Evolutionary conservation across 2,888 invertebrate genomes (phyloP), one percentile per base, ranked within the genome.

Genomic region (Ctena decussata): DNA sequence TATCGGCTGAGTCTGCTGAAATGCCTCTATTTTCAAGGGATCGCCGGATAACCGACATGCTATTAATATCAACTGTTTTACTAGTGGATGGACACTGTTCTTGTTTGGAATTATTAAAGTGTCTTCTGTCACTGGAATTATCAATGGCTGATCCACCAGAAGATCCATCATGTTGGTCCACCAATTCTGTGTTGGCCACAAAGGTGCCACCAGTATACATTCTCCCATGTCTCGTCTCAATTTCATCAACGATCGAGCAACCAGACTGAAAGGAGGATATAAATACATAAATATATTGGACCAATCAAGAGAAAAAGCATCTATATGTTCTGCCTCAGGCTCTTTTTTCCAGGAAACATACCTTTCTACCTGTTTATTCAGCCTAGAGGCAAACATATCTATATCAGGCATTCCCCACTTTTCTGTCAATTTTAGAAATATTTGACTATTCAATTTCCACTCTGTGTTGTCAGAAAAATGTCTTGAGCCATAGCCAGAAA

Each of bases 161-260:
- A 86, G 60, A 60, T 84, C 73, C 76, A 84, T 15, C 15, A 80
- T 30, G 21, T 1, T 44, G 27, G n/a, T 73, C 65, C 60, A 84
- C 78, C 80, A 83, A 30, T 78, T 80, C 70, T 84, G 83, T 37
- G 86, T 86, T 57, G 83, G 53, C 86, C 86, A 86, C 18, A 72
- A 24, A 30, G 82, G 85, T 18, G 71, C 35, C 27, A 84, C 57
- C 82, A 87, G 72, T 30, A 81, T 37, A 11, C 60, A 53, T n/a
- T 78, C 76, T 49, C 60, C 78, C 41, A 77, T 53, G 74, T 79
- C 84, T 53, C 53, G 41, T 39, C 83, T 75, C 21, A 82, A 0
- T 72, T 82, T 82, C 60, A n/a, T 32, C 21, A 82, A 18, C n/a
- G 35, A 15, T 37, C 81, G n/a, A 21, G 57, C 82, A 18, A 82